phyloP scores from a whole-genome alignment of 1,140 invertebrate genomes.

The Lasioglossum albipes region DNA sequence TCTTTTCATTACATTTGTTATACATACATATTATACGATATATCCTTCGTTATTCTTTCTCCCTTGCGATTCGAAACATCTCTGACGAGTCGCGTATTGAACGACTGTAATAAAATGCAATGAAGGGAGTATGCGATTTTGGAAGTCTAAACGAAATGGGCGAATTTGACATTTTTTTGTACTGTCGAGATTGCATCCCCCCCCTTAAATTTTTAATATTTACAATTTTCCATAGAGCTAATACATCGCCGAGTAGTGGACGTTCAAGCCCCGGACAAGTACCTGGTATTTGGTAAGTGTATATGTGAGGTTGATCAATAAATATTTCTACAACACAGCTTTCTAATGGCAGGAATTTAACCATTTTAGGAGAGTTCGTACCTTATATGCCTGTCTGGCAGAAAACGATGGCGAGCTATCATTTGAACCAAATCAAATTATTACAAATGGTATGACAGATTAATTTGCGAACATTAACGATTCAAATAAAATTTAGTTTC shows the following conservation, averaged over 20 bases:
- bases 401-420: constrained; percentile 98
- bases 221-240: constrained; percentile 59
- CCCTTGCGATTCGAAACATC: no score
- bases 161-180: no score
- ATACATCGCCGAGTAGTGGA: constrained; percentile 72
- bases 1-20: no score
- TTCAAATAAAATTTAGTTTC: no score
- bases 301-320: neutral
- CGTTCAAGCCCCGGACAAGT: constrained; percentile 73
- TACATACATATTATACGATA: no score
- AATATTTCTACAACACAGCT: neutral
- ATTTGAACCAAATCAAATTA: constrained; percentile 99
- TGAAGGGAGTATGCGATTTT: no score
- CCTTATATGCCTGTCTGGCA: constrained; percentile 96
- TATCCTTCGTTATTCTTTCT: no score
- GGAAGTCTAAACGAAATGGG: no score
- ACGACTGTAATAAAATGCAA: no score
- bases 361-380: constrained; percentile 88
- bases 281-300: constrained; percentile 70
- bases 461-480: no score
- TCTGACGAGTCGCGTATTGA: no score
- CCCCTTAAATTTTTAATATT: neutral
- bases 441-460: constrained; percentile 91
- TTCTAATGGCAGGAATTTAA: neutral
- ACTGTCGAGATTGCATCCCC: no score